Evolutionary conservation across 2,888 invertebrate genomes (phyloP).

Genomic region (Cheilosia grossa): DNA sequence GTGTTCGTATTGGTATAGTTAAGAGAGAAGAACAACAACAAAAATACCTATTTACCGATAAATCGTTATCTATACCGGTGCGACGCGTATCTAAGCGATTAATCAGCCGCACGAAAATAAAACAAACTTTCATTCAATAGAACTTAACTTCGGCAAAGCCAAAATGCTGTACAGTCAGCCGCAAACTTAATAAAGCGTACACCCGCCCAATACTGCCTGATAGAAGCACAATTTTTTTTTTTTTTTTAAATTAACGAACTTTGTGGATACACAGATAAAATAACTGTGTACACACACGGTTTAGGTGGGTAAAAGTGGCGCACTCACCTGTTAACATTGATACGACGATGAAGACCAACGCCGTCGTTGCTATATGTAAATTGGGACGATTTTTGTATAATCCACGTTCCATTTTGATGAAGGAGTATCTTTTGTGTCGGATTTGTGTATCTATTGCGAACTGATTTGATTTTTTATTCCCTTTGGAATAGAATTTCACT

Average conservation of each 20-base stretch:
- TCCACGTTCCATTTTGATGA: conserved; percentile 71
- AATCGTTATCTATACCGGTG: conserved; percentile 53
- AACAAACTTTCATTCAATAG: conserved; percentile 39
- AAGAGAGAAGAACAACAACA: conserved; percentile 1
- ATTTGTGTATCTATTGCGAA: conserved; percentile 39
- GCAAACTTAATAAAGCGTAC: conserved; percentile 3
- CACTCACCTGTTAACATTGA: conserved; percentile 74
- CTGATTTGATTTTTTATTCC: conserved; percentile 13
- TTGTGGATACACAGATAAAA: conserved; percentile 41
- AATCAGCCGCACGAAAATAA: conserved; percentile 47
- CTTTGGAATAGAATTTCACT: conserved; percentile 19
- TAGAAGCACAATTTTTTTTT: conserved; percentile 11
- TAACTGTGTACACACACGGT: neutral
- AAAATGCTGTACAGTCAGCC: conserved; percentile 28
- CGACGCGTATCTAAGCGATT: conserved; percentile 54
- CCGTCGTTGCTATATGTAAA: conserved; percentile 60
- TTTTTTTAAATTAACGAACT: conserved; percentile 60
- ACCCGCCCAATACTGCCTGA: neutral
- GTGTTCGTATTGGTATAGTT: conserved; percentile 7
- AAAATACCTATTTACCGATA: conserved; percentile 35
- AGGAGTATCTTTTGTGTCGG: conserved; percentile 28
- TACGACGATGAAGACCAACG: conserved; percentile 61
- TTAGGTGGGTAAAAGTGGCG: conserved; percentile 2
- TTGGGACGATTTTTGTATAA: conserved; percentile 68
- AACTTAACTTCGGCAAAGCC: neutral